Conservation (phyloP, 2,113 vertebrate genomes). For the Perccottus glenii region DNA sequence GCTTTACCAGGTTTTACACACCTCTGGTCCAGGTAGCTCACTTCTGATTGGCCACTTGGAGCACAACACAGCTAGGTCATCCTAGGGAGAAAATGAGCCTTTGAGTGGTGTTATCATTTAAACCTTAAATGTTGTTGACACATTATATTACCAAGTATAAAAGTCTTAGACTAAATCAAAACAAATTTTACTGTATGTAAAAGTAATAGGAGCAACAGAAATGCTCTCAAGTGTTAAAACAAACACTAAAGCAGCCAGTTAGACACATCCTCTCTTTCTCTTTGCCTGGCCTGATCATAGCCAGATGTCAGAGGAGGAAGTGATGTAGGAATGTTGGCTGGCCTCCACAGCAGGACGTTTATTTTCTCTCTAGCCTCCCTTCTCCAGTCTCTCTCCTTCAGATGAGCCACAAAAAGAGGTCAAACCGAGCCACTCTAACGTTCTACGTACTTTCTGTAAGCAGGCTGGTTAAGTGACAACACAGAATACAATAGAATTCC, state of each 20-base stretch:
- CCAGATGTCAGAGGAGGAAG: conserved; percentile 83
- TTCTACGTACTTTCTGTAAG: conserved; percentile 25
- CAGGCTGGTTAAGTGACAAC: background rate
- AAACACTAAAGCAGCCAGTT: conserved; percentile 33
- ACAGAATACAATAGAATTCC: background rate
- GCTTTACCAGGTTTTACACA: conserved; percentile 24
- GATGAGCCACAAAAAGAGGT: conserved; percentile 72
- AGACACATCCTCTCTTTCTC: conserved; percentile 48
- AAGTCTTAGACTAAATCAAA: too few species aligned
- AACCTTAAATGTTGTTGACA: too few species aligned
- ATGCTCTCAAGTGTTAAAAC: conserved; percentile 36
- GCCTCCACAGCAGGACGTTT: conserved; percentile 54
- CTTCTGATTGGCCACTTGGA: conserved; percentile 74
- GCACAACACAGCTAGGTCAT: conserved; percentile 87
- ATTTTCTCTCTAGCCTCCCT: conserved; percentile 45
- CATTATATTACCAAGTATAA: too few species aligned
- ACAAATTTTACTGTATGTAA: too few species aligned
- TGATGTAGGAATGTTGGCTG: conserved; percentile 72
- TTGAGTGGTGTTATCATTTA: background rate
- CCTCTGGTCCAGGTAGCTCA: conserved; percentile 66
- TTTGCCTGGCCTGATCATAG: conserved; percentile 68
- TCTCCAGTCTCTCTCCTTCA: conserved; percentile 45
- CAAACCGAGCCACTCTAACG: conserved; percentile 59
- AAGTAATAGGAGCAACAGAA: background rate
- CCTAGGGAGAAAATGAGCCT: conserved; percentile 69